Conservation (phyloP, 2,797 vertebrate genomes). For the Margarornis squamiger region DNA sequence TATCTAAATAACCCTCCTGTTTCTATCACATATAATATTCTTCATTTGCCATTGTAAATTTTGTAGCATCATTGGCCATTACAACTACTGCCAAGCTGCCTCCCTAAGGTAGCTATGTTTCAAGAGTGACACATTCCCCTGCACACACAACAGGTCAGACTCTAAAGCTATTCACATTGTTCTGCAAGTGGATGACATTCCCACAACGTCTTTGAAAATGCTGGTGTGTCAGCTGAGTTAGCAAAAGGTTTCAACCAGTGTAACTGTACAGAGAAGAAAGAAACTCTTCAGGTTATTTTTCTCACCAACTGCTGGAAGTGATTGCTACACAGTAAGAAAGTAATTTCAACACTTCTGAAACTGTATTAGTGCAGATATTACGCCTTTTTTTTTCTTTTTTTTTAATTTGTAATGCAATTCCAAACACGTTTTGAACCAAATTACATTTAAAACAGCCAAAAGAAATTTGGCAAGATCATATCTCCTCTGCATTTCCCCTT, state of each 20-base stretch:
- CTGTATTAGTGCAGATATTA: constrained; percentile 22
- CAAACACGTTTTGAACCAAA: constrained; percentile 44
- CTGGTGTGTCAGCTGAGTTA: neutral
- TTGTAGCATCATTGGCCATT: neutral
- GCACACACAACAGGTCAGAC: neutral
- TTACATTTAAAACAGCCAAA: constrained; percentile 57
- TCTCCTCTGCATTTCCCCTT: neutral
- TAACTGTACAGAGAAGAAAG: constrained; percentile 1
- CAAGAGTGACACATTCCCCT: neutral
- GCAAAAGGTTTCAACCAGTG: constrained; percentile 8
- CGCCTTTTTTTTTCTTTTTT: neutral
- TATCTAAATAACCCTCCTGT: constrained; percentile 38
- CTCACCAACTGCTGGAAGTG: constrained; percentile 23
- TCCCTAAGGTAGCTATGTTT: constrained; percentile 5
- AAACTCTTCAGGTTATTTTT: constrained; percentile 10
- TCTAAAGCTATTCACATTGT: neutral
- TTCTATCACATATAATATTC: neutral
- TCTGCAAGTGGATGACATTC: constrained; percentile 14
- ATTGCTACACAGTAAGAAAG: constrained; percentile 26
- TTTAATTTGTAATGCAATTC: constrained; percentile 2
- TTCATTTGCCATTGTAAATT: neutral
- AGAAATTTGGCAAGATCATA: constrained; percentile 49
- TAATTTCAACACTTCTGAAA: constrained; percentile 41
- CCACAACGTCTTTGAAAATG: constrained; percentile 13
- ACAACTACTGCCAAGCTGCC: neutral